Evolutionary conservation across 2,888 invertebrate species (phyloP).

Genomic region (Terebella lapidaria): DNA sequence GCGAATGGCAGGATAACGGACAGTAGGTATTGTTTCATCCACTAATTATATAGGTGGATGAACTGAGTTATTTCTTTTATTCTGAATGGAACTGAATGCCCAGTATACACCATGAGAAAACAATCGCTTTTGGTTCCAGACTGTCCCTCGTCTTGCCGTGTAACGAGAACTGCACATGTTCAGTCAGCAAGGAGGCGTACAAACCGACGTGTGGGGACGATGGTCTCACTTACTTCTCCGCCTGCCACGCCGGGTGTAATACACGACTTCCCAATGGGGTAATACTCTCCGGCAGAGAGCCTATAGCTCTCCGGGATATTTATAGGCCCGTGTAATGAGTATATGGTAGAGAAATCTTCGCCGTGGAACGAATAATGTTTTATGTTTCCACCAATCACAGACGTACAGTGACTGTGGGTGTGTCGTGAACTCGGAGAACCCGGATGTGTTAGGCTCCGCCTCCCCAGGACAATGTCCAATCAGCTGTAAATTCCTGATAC

Average conservation of each 20-base stretch:
- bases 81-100: no score
- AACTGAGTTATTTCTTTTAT: no score
- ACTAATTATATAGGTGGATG: no score
- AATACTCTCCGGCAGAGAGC: no score
- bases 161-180: constrained; percentile 15
- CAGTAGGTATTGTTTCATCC: constrained; percentile 7
- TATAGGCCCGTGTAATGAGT: no score
- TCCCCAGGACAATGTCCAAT: neutral
- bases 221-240: constrained; percentile 21
- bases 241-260: constrained; percentile 23
- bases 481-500: neutral
- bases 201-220: constrained; percentile 19
- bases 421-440: neutral
- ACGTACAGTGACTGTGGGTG: constrained; percentile 7
- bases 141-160: constrained; percentile 12
- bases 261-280: constrained; percentile 12
- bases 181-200: constrained; percentile 7
- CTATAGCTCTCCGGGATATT: no score
- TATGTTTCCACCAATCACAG: no score
- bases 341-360: no score
- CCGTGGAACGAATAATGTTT: no score
- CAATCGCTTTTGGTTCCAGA: no score
- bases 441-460: neutral
- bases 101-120: no score
- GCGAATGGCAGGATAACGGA: constrained; percentile 4